Base-by-base conservation (phyloP, 2,888 invertebrate genomes). In the Caenorhabditis sp. region DNA sequence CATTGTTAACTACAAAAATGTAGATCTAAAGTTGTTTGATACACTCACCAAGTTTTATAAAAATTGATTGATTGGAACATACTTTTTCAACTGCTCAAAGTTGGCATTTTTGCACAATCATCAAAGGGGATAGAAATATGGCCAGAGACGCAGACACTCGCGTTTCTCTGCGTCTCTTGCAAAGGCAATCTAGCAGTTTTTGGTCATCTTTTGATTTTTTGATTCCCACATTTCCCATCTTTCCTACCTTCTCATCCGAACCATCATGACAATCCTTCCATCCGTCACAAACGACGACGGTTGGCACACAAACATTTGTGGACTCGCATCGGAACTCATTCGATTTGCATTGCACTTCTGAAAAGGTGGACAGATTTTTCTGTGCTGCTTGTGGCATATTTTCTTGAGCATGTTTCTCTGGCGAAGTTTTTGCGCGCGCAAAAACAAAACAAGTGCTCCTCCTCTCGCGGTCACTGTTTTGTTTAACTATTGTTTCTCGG, bases 201-300 rank as follows among this genome's bases (percentile, higher is more conserved):
- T n/a, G n/a, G n/a, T n/a, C n/a, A n/a, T n/a, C n/a, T n/a, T n/a
- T n/a, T n/a, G n/a, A n/a, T n/a, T n/a, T n/a, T n/a, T n/a, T n/a
- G n/a, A n/a, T 28, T 56, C 56, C 14, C 16, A 28, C 14, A 24
- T 51, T 14, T 41, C 73, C 26, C n/a, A 24, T 28, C 24, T 24
- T 10, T 22, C 64, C 47, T 31, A 86, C 86, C 68, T 80, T 74
- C 68, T 89, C 89, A 85, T 89, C 89, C 8, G 85, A 83, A 64
- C 86, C 86, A 72, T 88, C 89, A 26, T 85, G 85, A 69, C 89
- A 89, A 70, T 89, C 89, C 61, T 68, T 85, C 86, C 87, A 87
- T 61, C 88, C 87, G 81, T 90, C 90, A 77, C 90, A 90, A 49
- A 80, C 75, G 58, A 87, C 87, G 35, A 82, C 86, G 16, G 76